Conservation (phyloP, 2,888 invertebrate species). For the Cheilosia soror region DNA sequence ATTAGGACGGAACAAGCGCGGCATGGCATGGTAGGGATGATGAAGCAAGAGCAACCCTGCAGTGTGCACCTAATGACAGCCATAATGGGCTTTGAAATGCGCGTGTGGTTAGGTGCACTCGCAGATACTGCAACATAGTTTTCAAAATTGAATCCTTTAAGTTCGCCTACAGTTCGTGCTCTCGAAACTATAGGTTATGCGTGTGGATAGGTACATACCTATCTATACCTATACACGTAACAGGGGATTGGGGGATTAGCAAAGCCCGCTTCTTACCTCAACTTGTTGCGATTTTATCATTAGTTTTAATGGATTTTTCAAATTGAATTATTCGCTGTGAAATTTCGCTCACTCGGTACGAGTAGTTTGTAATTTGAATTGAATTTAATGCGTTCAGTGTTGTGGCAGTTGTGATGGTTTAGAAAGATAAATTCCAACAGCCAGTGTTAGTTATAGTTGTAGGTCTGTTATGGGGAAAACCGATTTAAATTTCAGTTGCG, state of each 20-base stretch:
- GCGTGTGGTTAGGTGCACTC: conserved; percentile 46
- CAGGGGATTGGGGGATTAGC: neutral
- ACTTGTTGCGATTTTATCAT: conserved; percentile 66
- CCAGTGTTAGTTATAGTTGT: neutral
- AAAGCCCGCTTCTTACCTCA: neutral
- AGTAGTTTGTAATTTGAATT: conserved; percentile 49
- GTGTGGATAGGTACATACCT: neutral
- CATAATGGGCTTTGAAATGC: conserved; percentile 43
- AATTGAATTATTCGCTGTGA: conserved; percentile 60
- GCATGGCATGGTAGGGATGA: neutral
- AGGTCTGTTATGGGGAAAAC: neutral
- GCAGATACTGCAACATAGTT: neutral
- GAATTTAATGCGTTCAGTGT: conserved; percentile 41
- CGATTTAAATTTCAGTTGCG: neutral
- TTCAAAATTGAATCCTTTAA: conserved; percentile 28
- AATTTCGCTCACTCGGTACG: conserved; percentile 40
- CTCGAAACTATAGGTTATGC: neutral
- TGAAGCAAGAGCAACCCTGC: neutral
- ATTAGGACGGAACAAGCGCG: conserved; percentile 28
- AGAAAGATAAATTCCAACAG: neutral
- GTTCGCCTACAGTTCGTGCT: neutral
- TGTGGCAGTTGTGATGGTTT: neutral
- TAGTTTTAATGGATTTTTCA: conserved; percentile 63
- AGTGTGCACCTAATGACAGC: conserved; percentile 54
- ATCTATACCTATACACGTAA: neutral